Conservation (phyloP, 2,113 vertebrate species). For the Calidris pugnax region DNA sequence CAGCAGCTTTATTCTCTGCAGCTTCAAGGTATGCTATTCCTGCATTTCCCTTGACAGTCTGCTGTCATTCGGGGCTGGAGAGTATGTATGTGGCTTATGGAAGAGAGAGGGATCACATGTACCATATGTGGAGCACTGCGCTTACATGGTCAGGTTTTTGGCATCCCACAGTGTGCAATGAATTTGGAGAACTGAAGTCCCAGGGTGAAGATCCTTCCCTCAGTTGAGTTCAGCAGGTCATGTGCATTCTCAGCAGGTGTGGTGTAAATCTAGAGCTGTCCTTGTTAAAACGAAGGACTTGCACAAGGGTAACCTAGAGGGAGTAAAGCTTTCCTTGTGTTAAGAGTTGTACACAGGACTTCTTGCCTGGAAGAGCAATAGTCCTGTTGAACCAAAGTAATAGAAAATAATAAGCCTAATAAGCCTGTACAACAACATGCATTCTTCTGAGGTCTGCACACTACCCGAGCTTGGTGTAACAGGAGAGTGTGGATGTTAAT, state of each 20-base stretch:
- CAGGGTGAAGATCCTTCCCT: neutral
- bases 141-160: neutral
- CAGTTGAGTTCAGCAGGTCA: neutral
- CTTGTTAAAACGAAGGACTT: neutral
- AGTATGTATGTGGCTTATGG: neutral
- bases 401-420: neutral
- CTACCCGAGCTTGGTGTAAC: neutral
- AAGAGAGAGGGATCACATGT: neutral
- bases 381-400: neutral
- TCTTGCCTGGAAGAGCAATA: neutral
- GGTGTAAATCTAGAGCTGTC: neutral
- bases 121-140: neutral
- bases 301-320: neutral
- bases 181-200: neutral
- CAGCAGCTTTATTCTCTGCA: neutral
- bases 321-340: neutral
- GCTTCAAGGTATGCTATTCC: neutral
- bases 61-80: neutral
- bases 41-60: neutral
- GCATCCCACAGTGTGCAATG: neutral
- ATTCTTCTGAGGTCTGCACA: neutral
- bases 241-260: neutral
- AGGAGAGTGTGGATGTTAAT: neutral
- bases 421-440: neutral
- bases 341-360: neutral